phyloP scores from a whole-genome alignment of 1,140 invertebrate genomes.

The Cydia splendana region DNA sequence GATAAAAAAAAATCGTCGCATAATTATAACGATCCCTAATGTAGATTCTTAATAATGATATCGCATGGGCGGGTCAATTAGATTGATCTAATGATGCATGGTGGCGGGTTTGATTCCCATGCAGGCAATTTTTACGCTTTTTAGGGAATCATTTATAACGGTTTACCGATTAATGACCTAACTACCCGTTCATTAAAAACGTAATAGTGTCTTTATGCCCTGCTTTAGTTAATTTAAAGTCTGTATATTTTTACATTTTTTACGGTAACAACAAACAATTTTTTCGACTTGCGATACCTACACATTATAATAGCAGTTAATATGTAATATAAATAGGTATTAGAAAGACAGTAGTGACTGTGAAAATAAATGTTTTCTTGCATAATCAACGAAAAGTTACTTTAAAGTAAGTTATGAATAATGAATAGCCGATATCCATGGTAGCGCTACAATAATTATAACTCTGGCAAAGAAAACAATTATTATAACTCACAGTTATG shows the following conservation, averaged over 20 bases:
- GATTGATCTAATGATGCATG: constrained; percentile 70
- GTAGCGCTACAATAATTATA: not conserved
- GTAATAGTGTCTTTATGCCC: not conserved
- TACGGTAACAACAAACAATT: too few relatives aligned
- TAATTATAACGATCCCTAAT: constrained; percentile 10
- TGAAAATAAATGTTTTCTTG: too few relatives aligned
- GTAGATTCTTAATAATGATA: constrained; percentile 55
- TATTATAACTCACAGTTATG: constrained; percentile 21
- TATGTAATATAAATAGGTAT: too few relatives aligned
- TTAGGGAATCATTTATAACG: constrained; percentile 31
- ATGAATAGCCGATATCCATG: not conserved
- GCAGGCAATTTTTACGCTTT: constrained; percentile 48
- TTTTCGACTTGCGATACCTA: too few relatives aligned
- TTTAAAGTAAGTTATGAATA: not conserved
- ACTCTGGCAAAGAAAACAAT: not conserved
- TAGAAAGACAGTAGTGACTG: too few relatives aligned
- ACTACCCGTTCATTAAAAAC: not conserved
- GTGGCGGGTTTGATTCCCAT: constrained; percentile 60
- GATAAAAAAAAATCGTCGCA: constrained; percentile 27
- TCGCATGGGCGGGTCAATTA: constrained; percentile 70
- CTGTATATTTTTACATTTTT: too few relatives aligned
- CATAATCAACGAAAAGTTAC: too few relatives aligned
- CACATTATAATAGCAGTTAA: too few relatives aligned
- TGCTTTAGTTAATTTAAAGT: too few relatives aligned
- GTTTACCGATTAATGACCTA: constrained; percentile 20